These are phyloP conservation scores for Rhimphoctona megacephalus DNA, from an alignment of 2,888 invertebrate species.

Conservation along the genomic window DNA sequence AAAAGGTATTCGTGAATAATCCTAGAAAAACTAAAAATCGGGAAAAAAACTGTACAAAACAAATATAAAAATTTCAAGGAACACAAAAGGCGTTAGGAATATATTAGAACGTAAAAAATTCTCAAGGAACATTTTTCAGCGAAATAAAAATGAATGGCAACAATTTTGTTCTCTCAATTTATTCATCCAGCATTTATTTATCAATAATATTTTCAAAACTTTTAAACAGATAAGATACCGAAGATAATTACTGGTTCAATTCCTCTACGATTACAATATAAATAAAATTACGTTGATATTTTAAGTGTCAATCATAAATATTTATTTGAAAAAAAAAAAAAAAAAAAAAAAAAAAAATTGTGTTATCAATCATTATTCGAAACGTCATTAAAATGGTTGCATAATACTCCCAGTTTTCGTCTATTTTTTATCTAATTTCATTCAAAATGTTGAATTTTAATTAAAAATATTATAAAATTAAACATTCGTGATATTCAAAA, in stretches of 20 bases:
- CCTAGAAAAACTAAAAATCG: not conserved
- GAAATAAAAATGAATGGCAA: not conserved
- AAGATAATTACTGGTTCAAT: not conserved
- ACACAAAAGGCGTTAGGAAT: not conserved
- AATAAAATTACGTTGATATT: not conserved
- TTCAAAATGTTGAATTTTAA: not conserved
- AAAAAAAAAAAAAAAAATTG: not conserved
- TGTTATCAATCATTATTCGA: not conserved
- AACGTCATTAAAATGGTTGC: no score
- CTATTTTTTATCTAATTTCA: not conserved
- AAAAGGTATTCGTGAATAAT: not conserved
- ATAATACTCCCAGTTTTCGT: not conserved
- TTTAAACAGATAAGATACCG: not conserved
- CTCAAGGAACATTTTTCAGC: not conserved
- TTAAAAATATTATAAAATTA: not conserved
- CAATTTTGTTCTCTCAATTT: not conserved
- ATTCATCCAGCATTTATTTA: not conserved
- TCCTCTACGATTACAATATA: not conserved
- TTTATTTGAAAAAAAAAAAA: not conserved
- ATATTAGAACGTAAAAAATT: not conserved
- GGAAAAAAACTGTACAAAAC: not conserved
- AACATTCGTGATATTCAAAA: not conserved
- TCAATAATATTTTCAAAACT: not conserved
- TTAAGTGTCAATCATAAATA: not conserved
- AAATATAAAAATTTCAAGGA: not conserved